These are phyloP conservation scores for Neuroterus valhalla DNA, from an alignment of 1,140 invertebrate species.

Conservation along the genomic window DNA sequence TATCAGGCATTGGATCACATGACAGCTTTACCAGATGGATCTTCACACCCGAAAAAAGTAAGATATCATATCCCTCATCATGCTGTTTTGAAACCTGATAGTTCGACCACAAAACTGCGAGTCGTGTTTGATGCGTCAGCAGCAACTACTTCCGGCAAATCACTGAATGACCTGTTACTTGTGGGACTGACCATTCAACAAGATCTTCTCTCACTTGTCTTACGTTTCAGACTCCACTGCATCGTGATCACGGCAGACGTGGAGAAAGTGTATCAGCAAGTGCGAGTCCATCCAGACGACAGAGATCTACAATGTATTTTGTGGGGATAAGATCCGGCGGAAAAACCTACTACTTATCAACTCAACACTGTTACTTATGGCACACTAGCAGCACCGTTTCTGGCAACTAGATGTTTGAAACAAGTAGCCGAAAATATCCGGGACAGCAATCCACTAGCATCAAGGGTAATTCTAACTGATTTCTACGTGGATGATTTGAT, in stretches of 20 bases:
- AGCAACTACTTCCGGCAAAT: neutral
- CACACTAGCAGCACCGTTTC: conserved; percentile 52
- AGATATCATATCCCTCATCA: no score
- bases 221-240: conserved; percentile 57
- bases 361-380: conserved; percentile 68
- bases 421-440: no score
- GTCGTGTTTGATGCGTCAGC: neutral
- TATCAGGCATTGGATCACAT: no score
- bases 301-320: conserved; percentile 64
- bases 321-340: conserved; percentile 55
- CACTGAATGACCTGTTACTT: neutral
- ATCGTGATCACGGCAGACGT: conserved; percentile 65
- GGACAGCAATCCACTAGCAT: no score
- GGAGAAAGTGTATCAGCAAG: conserved; percentile 69
- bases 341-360: conserved; percentile 54
- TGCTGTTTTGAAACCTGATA: no score
- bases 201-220: conserved; percentile 35
- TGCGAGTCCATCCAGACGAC: conserved; percentile 56
- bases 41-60: no score
- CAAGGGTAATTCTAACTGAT: no score
- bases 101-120: no score
- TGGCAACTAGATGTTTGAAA: conserved; percentile 44
- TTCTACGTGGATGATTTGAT: neutral
- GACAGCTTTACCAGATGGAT: no score
- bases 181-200: conserved; percentile 37